These are phyloP conservation scores for Pitta sordida DNA, from an alignment of 2,113 vertebrate species.

Conservation along the genomic window DNA sequence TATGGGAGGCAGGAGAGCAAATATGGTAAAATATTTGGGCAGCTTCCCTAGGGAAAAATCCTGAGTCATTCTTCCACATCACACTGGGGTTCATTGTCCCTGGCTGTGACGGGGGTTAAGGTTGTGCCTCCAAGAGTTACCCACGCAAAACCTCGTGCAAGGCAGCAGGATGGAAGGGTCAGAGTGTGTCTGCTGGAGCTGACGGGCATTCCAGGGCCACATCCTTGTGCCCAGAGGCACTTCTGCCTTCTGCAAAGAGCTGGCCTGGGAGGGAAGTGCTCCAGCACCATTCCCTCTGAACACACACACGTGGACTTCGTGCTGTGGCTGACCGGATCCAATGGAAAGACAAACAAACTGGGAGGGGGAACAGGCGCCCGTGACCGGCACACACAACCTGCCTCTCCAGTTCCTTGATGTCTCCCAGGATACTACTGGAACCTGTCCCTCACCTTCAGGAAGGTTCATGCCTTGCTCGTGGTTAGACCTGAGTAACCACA, in stretches of 20 bases:
- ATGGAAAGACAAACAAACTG: neutral
- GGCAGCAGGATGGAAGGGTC: neutral
- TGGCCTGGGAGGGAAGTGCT: neutral
- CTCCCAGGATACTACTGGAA: neutral
- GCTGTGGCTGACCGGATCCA: neutral
- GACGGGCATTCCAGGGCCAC: neutral
- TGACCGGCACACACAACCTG: neutral
- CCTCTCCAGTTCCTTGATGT: neutral
- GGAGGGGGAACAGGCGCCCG: neutral
- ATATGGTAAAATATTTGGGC: slow-evolving; percentile 41
- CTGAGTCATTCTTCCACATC: neutral
- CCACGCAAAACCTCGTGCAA: rapidly evolving
- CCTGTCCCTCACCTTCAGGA: neutral
- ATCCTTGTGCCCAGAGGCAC: rapidly evolving
- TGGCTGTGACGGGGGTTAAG: rapidly evolving
- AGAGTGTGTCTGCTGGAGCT: rapidly evolving
- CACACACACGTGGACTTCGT: rapidly evolving
- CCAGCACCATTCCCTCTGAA: neutral
- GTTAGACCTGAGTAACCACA: neutral
- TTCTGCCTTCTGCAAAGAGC: neutral
- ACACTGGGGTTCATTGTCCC: neutral
- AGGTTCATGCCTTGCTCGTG: neutral
- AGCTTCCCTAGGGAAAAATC: neutral
- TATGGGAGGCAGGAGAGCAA: slow-evolving; percentile 10
- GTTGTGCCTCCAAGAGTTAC: neutral